Base-by-base conservation (phyloP, 1,140 invertebrate species). In the Drosophila parabipectinata region DNA sequence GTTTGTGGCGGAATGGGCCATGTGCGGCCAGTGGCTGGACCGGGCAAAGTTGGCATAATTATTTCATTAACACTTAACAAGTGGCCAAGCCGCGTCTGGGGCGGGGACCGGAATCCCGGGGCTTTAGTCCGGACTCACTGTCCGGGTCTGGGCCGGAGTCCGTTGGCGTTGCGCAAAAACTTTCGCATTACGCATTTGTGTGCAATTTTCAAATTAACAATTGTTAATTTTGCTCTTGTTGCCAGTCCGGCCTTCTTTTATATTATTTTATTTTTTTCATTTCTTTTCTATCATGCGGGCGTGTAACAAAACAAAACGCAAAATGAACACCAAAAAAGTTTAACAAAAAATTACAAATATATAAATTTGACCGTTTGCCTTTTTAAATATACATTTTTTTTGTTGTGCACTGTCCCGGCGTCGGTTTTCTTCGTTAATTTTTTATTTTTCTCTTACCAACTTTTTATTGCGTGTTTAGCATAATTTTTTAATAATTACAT, bases 61-160 rank as follows among this genome's bases (percentile, higher is more conserved):
- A 88, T 88, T 88, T 88, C 83, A 88, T 88, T 88, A 88, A 88
- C 83, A 88, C 83, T 88, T 88, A 88, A 88, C 83, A 88, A 88
- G 83, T 89, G 83, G 76, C 79, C 67, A 78, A 79, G 41, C 73
- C 62, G 56, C 74, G 73, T 62, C 74, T 55, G 50, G 28, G 59
- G 32, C 51, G 50, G 50, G 58, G 15, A 28, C 34, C 55, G 34
- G 34, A 45, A 59, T 34, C 8, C 37, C 41, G 52, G 67, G 51
- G 54, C 15, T 28, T 47, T 47, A 10, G 15, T 45, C 41, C 41
- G 41, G 44, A 39, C 12, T 3, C 18, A 7, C 52, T 48, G 57
- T 55, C 59, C 21, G 47, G 24, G 39, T 28, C 26, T 53, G 54
- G 48, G 48, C 26, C 26, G 24, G 48, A 39, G 39, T 41, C 41